Evolutionary conservation across 2,888 invertebrate species (phyloP).

Genomic region (Ligdia adustata): DNA sequence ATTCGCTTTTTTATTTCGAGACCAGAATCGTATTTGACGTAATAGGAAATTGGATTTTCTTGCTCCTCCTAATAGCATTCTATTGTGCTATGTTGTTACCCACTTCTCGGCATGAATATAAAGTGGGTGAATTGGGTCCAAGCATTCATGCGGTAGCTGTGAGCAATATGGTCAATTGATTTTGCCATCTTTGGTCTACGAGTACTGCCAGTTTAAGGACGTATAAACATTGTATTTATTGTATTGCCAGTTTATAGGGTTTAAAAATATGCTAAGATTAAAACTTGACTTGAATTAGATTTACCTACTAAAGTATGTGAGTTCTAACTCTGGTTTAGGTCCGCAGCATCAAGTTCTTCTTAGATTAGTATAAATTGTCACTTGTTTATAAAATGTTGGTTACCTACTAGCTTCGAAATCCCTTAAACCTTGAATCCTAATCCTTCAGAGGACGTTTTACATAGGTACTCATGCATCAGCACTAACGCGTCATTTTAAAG

Average conservation of each 20-base stretch:
- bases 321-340: not conserved
- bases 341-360: not conserved
- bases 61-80: constrained; percentile 47
- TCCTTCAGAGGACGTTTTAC: too few relatives aligned
- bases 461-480: too few relatives aligned
- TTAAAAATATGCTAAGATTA: too few relatives aligned
- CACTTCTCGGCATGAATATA: constrained; percentile 53
- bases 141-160: constrained; percentile 42
- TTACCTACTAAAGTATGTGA: not conserved
- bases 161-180: constrained; percentile 52
- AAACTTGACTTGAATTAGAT: not conserved
- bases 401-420: too few relatives aligned
- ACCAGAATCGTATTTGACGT: constrained; percentile 5
- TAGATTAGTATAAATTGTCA: too few relatives aligned
- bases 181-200: constrained; percentile 38
- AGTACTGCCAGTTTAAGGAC: too few relatives aligned
- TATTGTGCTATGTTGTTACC: constrained; percentile 45
- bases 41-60: constrained; percentile 12
- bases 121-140: constrained; percentile 57
- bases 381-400: too few relatives aligned
- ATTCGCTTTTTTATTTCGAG: not conserved
- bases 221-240: too few relatives aligned
- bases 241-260: too few relatives aligned
- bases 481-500: too few relatives aligned
- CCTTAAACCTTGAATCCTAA: too few relatives aligned